Conservation (phyloP, 2,797 vertebrate species). For the Gymnodraco acuticeps region DNA sequence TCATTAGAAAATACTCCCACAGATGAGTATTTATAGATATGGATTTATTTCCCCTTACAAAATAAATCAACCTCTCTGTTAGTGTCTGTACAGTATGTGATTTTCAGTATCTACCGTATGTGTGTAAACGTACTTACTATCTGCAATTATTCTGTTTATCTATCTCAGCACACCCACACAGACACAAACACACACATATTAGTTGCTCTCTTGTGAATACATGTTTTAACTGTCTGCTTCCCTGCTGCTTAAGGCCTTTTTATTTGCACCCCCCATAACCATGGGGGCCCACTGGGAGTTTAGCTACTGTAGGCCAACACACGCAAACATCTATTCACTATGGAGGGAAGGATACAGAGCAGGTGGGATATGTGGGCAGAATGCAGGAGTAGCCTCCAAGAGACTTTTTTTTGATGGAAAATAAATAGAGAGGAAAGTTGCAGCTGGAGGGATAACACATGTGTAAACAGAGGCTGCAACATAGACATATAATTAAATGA, state of each 20-base stretch:
- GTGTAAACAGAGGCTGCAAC: constrained; percentile 25
- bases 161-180: constrained; percentile 1
- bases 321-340: constrained; percentile 58
- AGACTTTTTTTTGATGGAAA: constrained; percentile 35
- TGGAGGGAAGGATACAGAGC: constrained; percentile 44
- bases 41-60: constrained; percentile 53
- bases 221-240: constrained; percentile 60
- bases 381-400: not conserved
- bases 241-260: constrained; percentile 22
- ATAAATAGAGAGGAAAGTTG: constrained; percentile 23
- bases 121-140: constrained; percentile 20
- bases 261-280: constrained; percentile 18
- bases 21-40: no score
- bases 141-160: constrained; percentile 30
- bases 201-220: constrained; percentile 51
- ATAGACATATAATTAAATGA: constrained; percentile 49
- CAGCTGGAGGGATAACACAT: constrained; percentile 13
- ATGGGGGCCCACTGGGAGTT: constrained; percentile 47
- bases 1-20: no score
- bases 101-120: not conserved
- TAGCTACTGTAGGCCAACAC: constrained; percentile 34
- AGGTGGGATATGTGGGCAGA: constrained; percentile 31
- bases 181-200: constrained; percentile 11
- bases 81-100: constrained; percentile 8
- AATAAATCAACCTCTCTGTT: constrained; percentile 46